phyloP scores from a whole-genome alignment of 2,888 invertebrate genomes.

The Neuroscelio doddi region DNA sequence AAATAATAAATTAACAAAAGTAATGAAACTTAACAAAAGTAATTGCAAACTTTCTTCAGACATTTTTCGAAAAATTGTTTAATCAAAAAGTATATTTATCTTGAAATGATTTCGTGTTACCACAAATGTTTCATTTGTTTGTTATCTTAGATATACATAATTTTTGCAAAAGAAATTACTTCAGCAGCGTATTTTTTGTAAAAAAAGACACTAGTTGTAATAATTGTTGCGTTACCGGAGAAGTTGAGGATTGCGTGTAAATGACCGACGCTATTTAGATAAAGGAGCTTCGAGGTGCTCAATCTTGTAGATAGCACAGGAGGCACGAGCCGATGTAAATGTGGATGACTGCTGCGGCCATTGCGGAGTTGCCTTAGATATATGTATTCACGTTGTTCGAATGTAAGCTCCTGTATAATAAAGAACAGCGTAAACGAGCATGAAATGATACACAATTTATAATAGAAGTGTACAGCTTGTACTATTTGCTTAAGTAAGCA shows the following conservation, averaged over 20 bases:
- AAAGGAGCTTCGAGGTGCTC: slow-evolving; percentile 42
- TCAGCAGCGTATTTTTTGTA: slow-evolving; percentile 1
- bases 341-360: slow-evolving; percentile 24
- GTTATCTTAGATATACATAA: no score
- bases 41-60: no score
- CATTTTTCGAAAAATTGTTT: no score
- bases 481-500: no score
- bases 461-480: slow-evolving; percentile 1
- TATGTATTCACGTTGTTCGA: slow-evolving; percentile 5
- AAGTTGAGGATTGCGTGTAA: slow-evolving; percentile 49
- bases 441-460: slow-evolving; percentile 10
- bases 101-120: no score
- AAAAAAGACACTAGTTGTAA: slow-evolving; percentile 15
- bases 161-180: no score
- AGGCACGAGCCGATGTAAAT: slow-evolving; percentile 34
- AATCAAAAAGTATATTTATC: no score
- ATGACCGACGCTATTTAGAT: slow-evolving; percentile 53
- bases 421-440: slow-evolving; percentile 18
- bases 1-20: no score
- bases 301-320: slow-evolving; percentile 41
- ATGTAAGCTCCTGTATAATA: slow-evolving; percentile 16
- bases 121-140: no score
- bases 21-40: no score
- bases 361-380: slow-evolving; percentile 14
- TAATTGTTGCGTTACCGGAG: slow-evolving; percentile 29